Evolutionary conservation across 2,888 invertebrate genomes (phyloP).

Genomic region (Hypena proboscidalis): DNA sequence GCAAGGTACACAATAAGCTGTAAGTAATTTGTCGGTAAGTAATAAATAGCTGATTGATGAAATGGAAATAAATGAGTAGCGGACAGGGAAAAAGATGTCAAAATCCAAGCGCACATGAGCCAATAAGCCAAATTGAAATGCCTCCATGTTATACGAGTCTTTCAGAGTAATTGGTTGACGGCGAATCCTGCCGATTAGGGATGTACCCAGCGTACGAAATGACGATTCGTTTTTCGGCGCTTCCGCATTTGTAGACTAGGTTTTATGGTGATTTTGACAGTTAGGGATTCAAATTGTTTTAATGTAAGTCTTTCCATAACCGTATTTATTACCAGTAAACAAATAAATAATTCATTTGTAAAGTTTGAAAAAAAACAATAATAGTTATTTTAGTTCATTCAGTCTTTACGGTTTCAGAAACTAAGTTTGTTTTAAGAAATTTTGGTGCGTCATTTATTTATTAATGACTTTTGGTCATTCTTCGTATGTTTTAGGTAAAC

Average conservation of each 20-base stretch:
- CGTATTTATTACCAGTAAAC: too few species aligned
- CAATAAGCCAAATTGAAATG: slow-evolving; percentile 83
- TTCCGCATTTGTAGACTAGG: too few species aligned
- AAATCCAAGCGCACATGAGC: slow-evolving; percentile 77
- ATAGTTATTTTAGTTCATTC: too few species aligned
- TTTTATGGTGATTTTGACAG: too few species aligned
- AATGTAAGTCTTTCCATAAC: too few species aligned
- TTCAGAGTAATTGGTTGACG: slow-evolving; percentile 80
- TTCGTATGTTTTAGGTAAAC: too few species aligned
- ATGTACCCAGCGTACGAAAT: slow-evolving; percentile 47
- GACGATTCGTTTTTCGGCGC: too few species aligned
- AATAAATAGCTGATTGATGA: slow-evolving; percentile 66
- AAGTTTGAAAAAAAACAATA: too few species aligned
- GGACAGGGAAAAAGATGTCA: slow-evolving; percentile 76
- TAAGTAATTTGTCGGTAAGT: slow-evolving; percentile 57
- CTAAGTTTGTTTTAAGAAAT: too few species aligned
- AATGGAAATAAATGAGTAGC: slow-evolving; percentile 70
- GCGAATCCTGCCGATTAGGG: slow-evolving; percentile 65
- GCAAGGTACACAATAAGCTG: slow-evolving; percentile 24
- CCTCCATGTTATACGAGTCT: slow-evolving; percentile 73
- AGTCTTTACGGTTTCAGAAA: too few species aligned
- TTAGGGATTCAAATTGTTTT: too few species aligned
- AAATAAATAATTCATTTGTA: too few species aligned
- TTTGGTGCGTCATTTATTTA: slow-evolving; percentile 7
- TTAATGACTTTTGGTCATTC: not conserved